These are phyloP conservation scores for Heliconius congener DNA, from an alignment of 1,140 invertebrate species.

Conservation along the genomic window DNA sequence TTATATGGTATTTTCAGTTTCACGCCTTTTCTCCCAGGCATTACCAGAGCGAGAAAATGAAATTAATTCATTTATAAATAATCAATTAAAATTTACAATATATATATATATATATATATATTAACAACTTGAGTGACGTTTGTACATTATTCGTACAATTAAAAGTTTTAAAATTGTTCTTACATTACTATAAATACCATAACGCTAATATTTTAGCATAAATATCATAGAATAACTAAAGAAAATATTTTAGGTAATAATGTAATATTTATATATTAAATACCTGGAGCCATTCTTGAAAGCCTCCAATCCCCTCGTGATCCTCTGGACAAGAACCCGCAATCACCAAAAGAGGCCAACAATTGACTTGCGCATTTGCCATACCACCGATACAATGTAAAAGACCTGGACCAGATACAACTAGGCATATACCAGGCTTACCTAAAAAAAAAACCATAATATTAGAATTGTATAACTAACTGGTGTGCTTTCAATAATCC, in stretches of 20 bases:
- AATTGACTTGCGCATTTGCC: slow-evolving; percentile 98
- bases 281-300: slow-evolving; percentile 95
- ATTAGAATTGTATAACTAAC: neutral
- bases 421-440: slow-evolving; percentile 95
- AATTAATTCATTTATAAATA: no score
- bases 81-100: no score
- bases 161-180: no score
- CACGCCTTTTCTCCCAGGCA: no score
- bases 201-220: no score
- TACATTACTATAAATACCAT: no score
- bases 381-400: slow-evolving; percentile 95
- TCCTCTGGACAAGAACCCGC: slow-evolving; percentile 94
- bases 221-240: neutral
- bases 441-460: slow-evolving; percentile 63
- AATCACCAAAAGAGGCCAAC: slow-evolving; percentile 96
- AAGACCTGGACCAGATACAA: slow-evolving; percentile 97
- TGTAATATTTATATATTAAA: slow-evolving; percentile 18
- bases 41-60: no score
- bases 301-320: slow-evolving; percentile 96
- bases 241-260: neutral
- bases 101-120: no score
- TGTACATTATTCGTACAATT: no score
- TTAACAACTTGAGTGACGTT: no score
- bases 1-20: no score
- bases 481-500: no score